Percentiles rank a stretch among this genome's conserved stretches.
Conservation (phyloP, 2,888 invertebrate species). For the Furcula furcula region DNA sequence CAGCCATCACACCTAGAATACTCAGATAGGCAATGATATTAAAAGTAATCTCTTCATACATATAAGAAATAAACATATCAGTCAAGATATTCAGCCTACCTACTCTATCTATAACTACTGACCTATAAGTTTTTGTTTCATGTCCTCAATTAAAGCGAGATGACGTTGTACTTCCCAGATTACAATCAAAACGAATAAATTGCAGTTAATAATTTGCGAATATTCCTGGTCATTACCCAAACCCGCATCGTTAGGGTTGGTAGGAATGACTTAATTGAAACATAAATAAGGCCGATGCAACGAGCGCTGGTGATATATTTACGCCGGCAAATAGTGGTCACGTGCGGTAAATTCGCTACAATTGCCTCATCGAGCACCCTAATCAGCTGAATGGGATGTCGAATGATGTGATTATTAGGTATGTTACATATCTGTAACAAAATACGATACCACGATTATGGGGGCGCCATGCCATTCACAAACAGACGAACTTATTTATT, state of each 20-base stretch:
- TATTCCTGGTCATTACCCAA: constrained; percentile 18
- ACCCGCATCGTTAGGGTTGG: constrained; percentile 64
- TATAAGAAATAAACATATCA: too few species aligned
- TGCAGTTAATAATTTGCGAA: constrained; percentile 16
- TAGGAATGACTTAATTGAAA: constrained; percentile 67
- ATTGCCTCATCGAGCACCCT: constrained; percentile 58
- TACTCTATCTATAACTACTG: too few species aligned
- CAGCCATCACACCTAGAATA: too few species aligned
- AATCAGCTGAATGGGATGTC: constrained; percentile 53
- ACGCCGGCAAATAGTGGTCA: constrained; percentile 73
- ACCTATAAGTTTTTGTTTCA: too few species aligned
- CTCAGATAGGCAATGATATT: too few species aligned
- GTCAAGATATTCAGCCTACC: too few species aligned
- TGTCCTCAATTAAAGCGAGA: too few species aligned
- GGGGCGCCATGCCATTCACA: constrained; percentile 12
- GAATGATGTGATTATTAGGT: constrained; percentile 76
- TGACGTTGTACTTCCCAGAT: background rate
- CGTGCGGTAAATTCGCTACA: constrained; percentile 71
- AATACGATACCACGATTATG: constrained; percentile 39
- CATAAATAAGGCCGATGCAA: constrained; percentile 67
- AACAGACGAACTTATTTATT: background rate
- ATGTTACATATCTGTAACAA: constrained; percentile 54
- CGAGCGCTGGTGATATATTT: constrained; percentile 63
- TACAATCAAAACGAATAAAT: background rate
- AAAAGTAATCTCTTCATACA: too few species aligned